phyloP scores from a whole-genome alignment of 2,888 invertebrate species.

The Pristionchus fissidentatus region DNA sequence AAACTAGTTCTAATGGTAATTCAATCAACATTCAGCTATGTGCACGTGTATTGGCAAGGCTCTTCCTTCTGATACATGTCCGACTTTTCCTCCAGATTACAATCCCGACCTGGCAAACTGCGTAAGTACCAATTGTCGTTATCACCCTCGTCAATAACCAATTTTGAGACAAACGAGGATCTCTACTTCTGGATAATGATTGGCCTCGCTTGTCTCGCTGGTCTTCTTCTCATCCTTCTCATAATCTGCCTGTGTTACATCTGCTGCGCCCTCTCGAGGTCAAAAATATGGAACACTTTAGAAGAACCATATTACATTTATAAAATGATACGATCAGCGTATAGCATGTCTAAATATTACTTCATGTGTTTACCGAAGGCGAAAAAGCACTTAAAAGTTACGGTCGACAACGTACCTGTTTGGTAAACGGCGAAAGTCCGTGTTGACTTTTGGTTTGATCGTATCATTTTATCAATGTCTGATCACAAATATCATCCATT shows the following conservation, averaged over 20 bases:
- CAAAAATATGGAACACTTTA: background rate
- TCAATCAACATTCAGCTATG: background rate
- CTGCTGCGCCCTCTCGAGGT: conserved; percentile 38
- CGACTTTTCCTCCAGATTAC: background rate
- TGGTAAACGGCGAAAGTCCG: background rate
- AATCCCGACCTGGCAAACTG: no score
- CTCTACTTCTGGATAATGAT: conserved; percentile 65
- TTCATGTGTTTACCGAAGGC: no score
- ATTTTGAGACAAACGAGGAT: conserved; percentile 57
- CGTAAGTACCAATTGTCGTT: no score
- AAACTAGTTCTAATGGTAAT: background rate
- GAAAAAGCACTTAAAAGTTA: no score
- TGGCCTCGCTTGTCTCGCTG: conserved; percentile 56
- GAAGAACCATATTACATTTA: no score
- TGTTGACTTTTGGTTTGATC: no score
- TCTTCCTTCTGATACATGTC: background rate
- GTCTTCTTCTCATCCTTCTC: conserved; percentile 49
- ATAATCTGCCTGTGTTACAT: conserved; percentile 31
- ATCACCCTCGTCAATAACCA: background rate
- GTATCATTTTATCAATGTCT: no score
- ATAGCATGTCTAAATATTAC: no score
- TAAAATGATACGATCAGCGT: no score
- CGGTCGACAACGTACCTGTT: background rate
- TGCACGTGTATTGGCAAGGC: background rate
- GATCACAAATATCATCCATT: no score